Percentiles rank a stretch among this genome's conserved stretches.
These are phyloP conservation scores for Acheta domesticus DNA, from an alignment of 2,888 invertebrate species.

Conservation along the genomic window DNA sequence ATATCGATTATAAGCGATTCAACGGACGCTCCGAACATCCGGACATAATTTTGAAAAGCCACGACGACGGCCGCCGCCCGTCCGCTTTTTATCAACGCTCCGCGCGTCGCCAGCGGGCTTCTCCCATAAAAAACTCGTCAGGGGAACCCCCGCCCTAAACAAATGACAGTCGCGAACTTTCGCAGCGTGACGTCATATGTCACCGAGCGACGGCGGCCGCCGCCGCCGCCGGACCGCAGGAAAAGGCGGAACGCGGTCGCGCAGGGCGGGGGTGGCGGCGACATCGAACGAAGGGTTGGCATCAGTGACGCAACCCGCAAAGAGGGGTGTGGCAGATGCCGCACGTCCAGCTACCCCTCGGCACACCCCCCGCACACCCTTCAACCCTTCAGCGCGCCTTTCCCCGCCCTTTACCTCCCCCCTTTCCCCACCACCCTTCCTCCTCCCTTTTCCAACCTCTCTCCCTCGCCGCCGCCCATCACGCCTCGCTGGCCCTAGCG, in stretches of 20 bases:
- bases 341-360: background rate
- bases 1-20: background rate
- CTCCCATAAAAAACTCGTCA: constrained; percentile 4
- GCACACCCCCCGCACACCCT: background rate
- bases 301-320: too few species aligned
- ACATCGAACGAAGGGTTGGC: too few species aligned
- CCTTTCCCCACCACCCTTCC: background rate
- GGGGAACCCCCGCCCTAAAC: background rate
- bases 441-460: background rate
- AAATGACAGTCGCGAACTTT: constrained; percentile 10
- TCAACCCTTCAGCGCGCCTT: background rate
- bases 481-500: background rate
- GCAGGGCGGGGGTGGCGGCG: background rate
- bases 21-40: background rate
- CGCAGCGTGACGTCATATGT: constrained; percentile 8
- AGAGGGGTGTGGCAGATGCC: background rate
- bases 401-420: background rate
- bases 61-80: background rate
- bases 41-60: constrained; percentile 18
- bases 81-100: background rate
- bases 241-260: background rate
- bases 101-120: background rate
- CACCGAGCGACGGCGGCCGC: background rate
- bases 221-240: background rate
- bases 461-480: background rate